Conservation (phyloP, 64 coral and sea anemone genomes). For the Exaiptasia diaphana region DNA sequence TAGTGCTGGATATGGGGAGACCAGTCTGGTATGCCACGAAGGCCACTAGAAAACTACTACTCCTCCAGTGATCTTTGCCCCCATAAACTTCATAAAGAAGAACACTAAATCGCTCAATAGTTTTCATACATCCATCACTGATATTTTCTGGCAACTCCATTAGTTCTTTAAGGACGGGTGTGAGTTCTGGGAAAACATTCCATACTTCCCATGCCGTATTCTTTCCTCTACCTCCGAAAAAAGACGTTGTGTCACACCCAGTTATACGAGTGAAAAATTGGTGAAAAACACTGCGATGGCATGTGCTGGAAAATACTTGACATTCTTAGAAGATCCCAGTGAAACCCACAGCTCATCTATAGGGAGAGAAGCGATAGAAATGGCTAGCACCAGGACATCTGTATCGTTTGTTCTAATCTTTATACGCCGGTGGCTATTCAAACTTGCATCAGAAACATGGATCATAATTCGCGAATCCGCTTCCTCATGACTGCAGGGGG, state of each 20-base stretch:
- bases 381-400: not conserved
- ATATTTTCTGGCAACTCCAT: not conserved
- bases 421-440: not conserved
- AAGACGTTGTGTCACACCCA: not conserved
- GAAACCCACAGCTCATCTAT: not conserved
- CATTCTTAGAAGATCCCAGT: not conserved
- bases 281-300: not conserved
- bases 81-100: no score
- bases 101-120: not conserved
- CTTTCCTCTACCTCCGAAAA: not conserved
- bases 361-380: not conserved
- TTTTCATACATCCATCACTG: not conserved
- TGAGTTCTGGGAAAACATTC: no score
- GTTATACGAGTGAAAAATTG: not conserved
- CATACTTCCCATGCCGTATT: not conserved
- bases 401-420: not conserved
- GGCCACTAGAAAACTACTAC: constrained; percentile 19
- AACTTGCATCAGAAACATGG: not conserved
- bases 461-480: not conserved
- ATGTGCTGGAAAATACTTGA: not conserved
- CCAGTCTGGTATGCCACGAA: constrained; percentile 2
- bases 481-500: not conserved
- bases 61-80: constrained; percentile 41
- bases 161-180: not conserved
- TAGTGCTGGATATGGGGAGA: constrained; percentile 31